A percentile compares a stretch with the other conserved stretches of the same genome.
phyloP scores from a whole-genome alignment of 2,888 invertebrate genomes.

The Drosophila cognata region DNA sequence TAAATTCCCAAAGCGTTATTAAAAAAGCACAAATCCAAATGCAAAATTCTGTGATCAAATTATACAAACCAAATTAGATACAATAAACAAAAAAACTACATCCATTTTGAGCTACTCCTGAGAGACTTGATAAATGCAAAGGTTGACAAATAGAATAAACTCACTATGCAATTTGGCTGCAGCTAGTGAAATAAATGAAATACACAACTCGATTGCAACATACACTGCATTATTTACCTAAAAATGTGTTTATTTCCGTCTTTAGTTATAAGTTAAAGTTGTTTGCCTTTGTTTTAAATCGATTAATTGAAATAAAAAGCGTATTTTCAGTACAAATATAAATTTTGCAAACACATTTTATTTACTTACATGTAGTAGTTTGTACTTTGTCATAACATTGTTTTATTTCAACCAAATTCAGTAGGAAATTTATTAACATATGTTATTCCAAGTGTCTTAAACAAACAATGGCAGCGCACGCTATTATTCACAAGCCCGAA shows the following conservation, averaged over 20 bases:
- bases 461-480: background rate
- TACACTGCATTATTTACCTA: background rate
- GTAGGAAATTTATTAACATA: background rate
- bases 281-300: background rate
- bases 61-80: constrained; percentile 1
- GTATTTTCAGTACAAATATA: background rate
- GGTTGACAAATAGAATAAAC: background rate
- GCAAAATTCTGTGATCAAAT: background rate
- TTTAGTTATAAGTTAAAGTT: background rate
- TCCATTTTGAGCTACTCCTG: background rate
- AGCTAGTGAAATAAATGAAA: background rate
- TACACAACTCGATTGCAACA: background rate
- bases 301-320: background rate
- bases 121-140: constrained; percentile 1
- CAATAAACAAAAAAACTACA: background rate
- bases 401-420: background rate
- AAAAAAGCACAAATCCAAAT: background rate
- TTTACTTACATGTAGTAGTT: background rate
- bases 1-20: background rate
- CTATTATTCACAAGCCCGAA: background rate
- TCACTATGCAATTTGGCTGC: background rate
- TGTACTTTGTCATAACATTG: background rate
- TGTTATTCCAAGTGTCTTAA: background rate
- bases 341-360: background rate
- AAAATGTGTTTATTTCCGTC: background rate